phyloP scores from a whole-genome alignment of 2,888 invertebrate genomes.

The Hirtodrosophila duncani region DNA sequence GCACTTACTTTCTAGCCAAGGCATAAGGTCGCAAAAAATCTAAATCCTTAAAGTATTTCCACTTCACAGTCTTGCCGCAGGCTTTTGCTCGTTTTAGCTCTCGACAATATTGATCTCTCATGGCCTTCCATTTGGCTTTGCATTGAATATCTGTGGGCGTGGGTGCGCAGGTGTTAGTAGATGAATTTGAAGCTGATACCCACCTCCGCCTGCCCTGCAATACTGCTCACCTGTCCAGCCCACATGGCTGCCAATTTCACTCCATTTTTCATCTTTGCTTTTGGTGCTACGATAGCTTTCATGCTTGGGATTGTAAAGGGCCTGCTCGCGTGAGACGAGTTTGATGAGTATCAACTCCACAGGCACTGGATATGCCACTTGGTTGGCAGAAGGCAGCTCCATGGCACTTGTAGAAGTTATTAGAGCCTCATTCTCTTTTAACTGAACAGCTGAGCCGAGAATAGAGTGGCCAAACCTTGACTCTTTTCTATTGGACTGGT shows the following conservation, averaged over 20 bases:
- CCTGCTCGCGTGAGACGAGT: conserved; percentile 72
- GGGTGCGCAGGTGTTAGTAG: not conserved
- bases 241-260: conserved; percentile 65
- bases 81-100: conserved; percentile 73
- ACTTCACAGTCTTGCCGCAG: conserved; percentile 72
- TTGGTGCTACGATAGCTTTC: conserved; percentile 70
- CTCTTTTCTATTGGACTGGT: too few species aligned
- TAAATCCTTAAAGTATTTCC: conserved; percentile 75
- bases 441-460: conserved; percentile 46
- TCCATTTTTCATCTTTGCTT: conserved; percentile 73
- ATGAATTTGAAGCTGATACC: not conserved
- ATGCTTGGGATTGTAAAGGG: conserved; percentile 75
- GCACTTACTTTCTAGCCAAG: conserved; percentile 71
- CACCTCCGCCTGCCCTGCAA: not conserved
- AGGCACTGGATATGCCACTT: conserved; percentile 25
- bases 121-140: conserved; percentile 76
- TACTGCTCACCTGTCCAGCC: conserved; percentile 70
- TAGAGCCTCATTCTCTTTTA: conserved; percentile 13
- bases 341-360: conserved; percentile 68
- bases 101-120: conserved; percentile 76
- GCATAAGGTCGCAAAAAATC: conserved; percentile 75
- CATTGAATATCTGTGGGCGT: conserved; percentile 63
- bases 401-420: too few species aligned
- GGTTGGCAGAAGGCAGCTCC: conserved; percentile 46
- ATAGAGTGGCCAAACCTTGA: too few species aligned